Percentiles rank a stretch among this genome's conserved stretches.
Evolutionary conservation across 2,113 vertebrate species (phyloP).

Genomic region (Oplegnathus fasciatus): DNA sequence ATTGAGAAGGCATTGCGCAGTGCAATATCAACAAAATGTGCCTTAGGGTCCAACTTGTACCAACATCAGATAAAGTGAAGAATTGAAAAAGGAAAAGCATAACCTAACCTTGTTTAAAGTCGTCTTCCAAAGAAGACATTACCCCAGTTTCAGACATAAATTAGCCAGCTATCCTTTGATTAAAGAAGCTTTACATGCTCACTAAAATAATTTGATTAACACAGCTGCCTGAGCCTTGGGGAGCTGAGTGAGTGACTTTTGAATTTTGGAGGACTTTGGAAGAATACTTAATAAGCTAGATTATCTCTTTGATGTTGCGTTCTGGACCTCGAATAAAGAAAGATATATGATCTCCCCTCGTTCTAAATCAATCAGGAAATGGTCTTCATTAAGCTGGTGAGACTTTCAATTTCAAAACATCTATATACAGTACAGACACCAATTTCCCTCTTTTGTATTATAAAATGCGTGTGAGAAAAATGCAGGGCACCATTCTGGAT

Average conservation of each 20-base stretch:
- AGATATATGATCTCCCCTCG: slow-evolving; percentile 30
- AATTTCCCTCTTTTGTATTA: neutral
- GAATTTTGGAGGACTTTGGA: slow-evolving; percentile 59
- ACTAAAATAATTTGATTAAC: slow-evolving; percentile 73
- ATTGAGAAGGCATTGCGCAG: slow-evolving; percentile 12
- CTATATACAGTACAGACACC: slow-evolving; percentile 18
- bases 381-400: slow-evolving; percentile 31
- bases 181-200: slow-evolving; percentile 61
- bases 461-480: neutral
- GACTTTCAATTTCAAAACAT: slow-evolving; percentile 45
- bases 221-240: slow-evolving; percentile 54
- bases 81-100: slow-evolving; percentile 21
- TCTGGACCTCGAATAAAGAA: slow-evolving; percentile 57
- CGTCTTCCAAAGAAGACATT: slow-evolving; percentile 63
- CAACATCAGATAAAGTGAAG: slow-evolving; percentile 56
- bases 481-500: neutral
- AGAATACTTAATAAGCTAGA: slow-evolving; percentile 68
- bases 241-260: slow-evolving; percentile 67
- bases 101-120: slow-evolving; percentile 54
- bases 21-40: slow-evolving; percentile 53
- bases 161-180: slow-evolving; percentile 58
- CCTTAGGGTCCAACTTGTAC: slow-evolving; percentile 33
- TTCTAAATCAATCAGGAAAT: slow-evolving; percentile 56
- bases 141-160: slow-evolving; percentile 55
- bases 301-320: slow-evolving; percentile 66